These are phyloP conservation scores for Microplitis demolitor DNA, from an alignment of 1,140 invertebrate genomes.

Conservation along the genomic window DNA sequence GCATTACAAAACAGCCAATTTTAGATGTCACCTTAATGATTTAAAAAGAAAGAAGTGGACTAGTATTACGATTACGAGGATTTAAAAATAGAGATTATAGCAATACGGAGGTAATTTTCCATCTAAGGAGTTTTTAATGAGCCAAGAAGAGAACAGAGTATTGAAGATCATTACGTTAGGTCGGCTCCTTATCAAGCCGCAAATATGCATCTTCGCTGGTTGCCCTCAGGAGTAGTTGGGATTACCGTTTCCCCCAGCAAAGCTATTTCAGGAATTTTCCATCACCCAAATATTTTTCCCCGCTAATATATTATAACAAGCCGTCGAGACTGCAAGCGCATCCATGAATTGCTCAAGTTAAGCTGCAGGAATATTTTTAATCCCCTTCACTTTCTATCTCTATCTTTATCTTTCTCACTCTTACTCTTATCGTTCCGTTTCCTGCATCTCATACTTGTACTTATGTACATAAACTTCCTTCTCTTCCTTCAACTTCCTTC, in stretches of 20 bases:
- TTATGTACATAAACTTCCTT: no score
- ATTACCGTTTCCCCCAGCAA: neutral
- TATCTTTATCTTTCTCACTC: neutral
- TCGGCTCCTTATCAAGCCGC: constrained; percentile 24
- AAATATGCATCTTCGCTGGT: constrained; percentile 10
- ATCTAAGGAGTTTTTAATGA: constrained; percentile 20
- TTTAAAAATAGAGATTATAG: neutral
- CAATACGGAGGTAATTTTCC: neutral
- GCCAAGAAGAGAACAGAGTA: neutral
- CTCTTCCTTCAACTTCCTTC: no score
- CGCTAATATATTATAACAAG: neutral
- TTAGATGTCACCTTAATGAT: no score
- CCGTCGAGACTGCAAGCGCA: constrained; percentile 5
- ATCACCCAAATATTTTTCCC: constrained; percentile 26
- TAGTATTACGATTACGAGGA: no score
- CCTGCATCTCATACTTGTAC: no score
- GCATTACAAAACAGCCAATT: no score
- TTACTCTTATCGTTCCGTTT: neutral
- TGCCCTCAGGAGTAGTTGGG: neutral
- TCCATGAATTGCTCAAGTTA: constrained; percentile 16
- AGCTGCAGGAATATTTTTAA: constrained; percentile 24
- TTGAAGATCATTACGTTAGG: constrained; percentile 22
- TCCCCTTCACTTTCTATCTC: constrained; percentile 7
- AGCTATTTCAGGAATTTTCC: constrained; percentile 25
- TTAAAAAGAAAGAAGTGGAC: no score